Base-by-base conservation (phyloP, 2,113 vertebrate genomes). In the Miniopterus natalensis region DNA sequence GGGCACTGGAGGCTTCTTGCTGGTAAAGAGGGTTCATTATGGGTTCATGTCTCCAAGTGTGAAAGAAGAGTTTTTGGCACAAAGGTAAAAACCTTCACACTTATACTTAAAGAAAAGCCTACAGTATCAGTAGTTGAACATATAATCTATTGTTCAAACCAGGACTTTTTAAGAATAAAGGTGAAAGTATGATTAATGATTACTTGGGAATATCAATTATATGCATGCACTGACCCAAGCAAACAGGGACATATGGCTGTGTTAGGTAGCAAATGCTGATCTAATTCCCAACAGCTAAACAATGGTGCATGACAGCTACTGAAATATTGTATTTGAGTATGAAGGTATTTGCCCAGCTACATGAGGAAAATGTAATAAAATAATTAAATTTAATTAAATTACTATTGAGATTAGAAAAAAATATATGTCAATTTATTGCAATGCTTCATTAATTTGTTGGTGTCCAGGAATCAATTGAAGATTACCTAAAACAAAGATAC, bases 311-410 rank as follows among this genome's bases (percentile, higher is more conserved):
- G 36, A 42, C 2, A 74, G 14, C 12, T 71, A 81, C 31, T 55
- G 27, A 47, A 84, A 75, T 89, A n/a, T 15, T 90, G n/a, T 75
- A 83, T 84, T 94, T 90, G 47, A 93, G 79, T 14, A 65, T 71
- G 25, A 84, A 12, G 4, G 1, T 49, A 17, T 94, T 65, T 45
- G 2, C 7, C 25, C 47, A 78, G 13, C 13, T 73, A 89, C 40
- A 59, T 84, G 6, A 57, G 5, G 15, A 78, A 47, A 84, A 57
- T 71, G 3, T 70, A 5, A 53, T 59, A 29, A 92, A 65, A 73
- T 51, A 88, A 45, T 36, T 36, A 36, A 36, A 36, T 36, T 36
- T 36, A 36, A 63, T 89, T 53, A 73, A 87, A 68, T 71, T 75
- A 88, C 7, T 65, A 49, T 31, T 2, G 23, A 36, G 36, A 45